phyloP scores from a whole-genome alignment of 2,113 vertebrate genomes.

The Muscicapa adusta region DNA sequence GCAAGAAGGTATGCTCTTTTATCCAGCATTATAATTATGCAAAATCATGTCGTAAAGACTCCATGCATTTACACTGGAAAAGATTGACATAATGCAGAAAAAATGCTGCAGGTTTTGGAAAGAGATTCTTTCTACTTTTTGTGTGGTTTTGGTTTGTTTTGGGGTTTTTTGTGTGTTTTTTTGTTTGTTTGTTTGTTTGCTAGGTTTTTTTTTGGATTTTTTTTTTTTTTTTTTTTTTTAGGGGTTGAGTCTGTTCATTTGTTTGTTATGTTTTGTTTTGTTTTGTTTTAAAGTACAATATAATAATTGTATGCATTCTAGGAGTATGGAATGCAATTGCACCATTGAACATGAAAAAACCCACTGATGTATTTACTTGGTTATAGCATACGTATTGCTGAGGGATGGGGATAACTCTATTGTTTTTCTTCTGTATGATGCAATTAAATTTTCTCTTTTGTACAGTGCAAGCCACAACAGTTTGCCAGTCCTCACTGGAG shows the following conservation, averaged over 20 bases:
- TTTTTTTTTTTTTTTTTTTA: fast-evolving
- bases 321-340: background rate
- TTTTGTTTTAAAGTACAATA: background rate
- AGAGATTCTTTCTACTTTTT: background rate
- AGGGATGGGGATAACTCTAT: background rate
- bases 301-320: background rate
- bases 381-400: background rate
- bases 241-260: background rate
- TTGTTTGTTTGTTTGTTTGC: background rate
- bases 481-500: background rate
- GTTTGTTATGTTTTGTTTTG: background rate
- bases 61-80: background rate
- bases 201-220: background rate
- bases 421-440: background rate
- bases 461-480: background rate
- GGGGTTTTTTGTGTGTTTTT: too few relatives aligned
- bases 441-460: background rate
- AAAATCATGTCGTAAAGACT: background rate
- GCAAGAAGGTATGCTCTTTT: background rate
- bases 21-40: background rate
- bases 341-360: background rate
- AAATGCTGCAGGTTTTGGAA: background rate
- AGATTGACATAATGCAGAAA: background rate
- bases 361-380: background rate
- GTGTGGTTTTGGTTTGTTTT: background rate